Evolutionary conservation across 2,888 invertebrate genomes (phyloP).

Genomic region (Meiosimyza decipiens): DNA sequence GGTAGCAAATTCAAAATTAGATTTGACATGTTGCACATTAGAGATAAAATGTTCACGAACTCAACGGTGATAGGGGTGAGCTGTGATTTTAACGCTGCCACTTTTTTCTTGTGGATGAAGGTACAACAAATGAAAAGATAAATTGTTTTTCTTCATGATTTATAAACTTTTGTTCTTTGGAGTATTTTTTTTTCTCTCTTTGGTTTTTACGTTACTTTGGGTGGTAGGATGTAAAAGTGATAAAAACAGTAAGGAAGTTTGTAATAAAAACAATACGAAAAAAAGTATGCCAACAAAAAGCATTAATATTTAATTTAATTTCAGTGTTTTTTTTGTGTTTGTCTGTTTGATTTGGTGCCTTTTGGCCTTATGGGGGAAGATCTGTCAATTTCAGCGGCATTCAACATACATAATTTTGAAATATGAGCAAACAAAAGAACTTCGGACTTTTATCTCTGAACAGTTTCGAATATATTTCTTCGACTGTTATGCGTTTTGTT

Average conservation of each 20-base stretch:
- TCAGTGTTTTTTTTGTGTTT: conserved; percentile 29
- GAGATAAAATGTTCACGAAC: conserved; percentile 39
- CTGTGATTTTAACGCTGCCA: no score
- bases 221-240: conserved; percentile 34
- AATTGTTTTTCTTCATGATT: conserved; percentile 49
- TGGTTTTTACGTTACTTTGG: conserved; percentile 30
- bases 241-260: conserved; percentile 11
- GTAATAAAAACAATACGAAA: conserved; percentile 36
- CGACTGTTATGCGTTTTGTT: no score
- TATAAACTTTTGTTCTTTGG: conserved; percentile 38
- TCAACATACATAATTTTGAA: conserved; percentile 17
- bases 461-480: no score
- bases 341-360: conserved; percentile 32
- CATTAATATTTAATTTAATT: conserved; percentile 47
- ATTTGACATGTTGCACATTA: conserved; percentile 48
- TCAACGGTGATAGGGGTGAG: not conserved
- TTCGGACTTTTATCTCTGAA: no score
- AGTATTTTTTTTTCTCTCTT: not conserved
- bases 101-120: not conserved
- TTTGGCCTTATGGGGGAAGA: not conserved
- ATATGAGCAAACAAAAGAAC: conserved; percentile 8
- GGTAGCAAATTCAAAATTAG: conserved; percentile 38
- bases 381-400: conserved; percentile 23
- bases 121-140: conserved; percentile 42
- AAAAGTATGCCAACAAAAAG: conserved; percentile 42